A percentile compares a stretch with the other conserved stretches of the same genome.
phyloP scores from a whole-genome alignment of 2,888 invertebrate species.

The Euzetes globulus region DNA sequence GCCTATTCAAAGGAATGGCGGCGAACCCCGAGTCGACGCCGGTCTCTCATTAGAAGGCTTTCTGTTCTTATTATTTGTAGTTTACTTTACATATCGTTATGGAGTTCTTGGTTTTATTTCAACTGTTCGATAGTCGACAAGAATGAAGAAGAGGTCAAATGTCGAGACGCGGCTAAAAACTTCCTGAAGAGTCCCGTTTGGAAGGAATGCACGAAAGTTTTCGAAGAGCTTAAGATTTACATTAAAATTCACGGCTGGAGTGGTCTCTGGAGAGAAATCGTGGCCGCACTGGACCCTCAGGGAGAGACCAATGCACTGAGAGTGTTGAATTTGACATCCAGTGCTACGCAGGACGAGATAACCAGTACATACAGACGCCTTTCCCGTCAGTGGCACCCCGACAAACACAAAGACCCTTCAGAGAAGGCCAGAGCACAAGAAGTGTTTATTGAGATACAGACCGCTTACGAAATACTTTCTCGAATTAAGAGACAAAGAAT shows the following conservation, averaged over 20 bases:
- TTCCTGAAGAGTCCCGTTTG: conserved; percentile 81
- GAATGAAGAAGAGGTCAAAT: conserved; percentile 75
- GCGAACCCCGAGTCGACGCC: conserved; percentile 55
- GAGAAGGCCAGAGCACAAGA: conserved; percentile 66
- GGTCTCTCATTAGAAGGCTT: conserved; percentile 53
- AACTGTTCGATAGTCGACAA: conserved; percentile 73
- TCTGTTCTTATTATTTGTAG: conserved; percentile 56
- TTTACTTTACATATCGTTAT: conserved; percentile 62
- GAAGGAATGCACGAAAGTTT: conserved; percentile 59
- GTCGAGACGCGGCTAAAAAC: conserved; percentile 78
- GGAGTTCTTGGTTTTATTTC: conserved; percentile 74
- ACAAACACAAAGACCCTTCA: conserved; percentile 69
- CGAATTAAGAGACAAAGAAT: conserved; percentile 33
- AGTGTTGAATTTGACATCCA: conserved; percentile 68
- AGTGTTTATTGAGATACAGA: conserved; percentile 83
- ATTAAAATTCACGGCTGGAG: conserved; percentile 78
- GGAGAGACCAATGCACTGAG: conserved; percentile 83
- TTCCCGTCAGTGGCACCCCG: conserved; percentile 81
- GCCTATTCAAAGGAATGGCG: conserved; percentile 71
- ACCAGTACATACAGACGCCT: conserved; percentile 70
- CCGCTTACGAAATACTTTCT: conserved; percentile 68
- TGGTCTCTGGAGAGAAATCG: conserved; percentile 76
- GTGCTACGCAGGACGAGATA: conserved; percentile 75
- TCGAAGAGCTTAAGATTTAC: conserved; percentile 66
- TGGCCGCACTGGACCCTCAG: conserved; percentile 76